Base-by-base conservation (phyloP, 2,113 vertebrate genomes). In the Fulica atra region DNA sequence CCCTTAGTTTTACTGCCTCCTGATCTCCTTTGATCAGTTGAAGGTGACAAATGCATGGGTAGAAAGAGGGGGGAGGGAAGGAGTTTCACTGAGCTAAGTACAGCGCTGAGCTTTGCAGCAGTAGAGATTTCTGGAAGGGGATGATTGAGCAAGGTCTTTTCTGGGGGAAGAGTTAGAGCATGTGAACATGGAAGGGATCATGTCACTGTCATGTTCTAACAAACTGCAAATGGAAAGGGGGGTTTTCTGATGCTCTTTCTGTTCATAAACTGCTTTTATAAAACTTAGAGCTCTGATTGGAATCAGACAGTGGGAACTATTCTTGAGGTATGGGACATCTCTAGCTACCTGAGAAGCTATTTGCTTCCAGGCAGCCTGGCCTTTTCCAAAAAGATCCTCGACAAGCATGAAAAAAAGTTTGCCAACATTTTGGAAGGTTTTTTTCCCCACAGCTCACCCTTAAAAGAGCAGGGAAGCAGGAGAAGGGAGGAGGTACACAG, bases 161-260 rank as follows among this genome's bases (percentile, higher is more conserved):
- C 4, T 0, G 1, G 17, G 11, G 4, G 6, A 38, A 38, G 9
- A 72, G 38, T 36, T 48, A 46, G 25, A 46, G 16, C 20, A 36
- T 1, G 1, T 31, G 8, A 79, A 31, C 26, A 38, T 0, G 3
- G 19, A 11, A 61, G 7, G 28, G 11, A 69, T 64, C 60, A n/a
- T 5, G 4, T 21, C 60, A 42, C 24, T 24, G 19, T 26, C 21
- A 50, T 2, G 15, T 16, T 92, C 21, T 21, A 63, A 13, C 1
- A 2, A 25, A 42, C 7, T 8, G 12, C 31, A 73, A 10, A 11
- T 0, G 0, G 8, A 14, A 44, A 59, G 23, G 7, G 31, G 10
- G 3, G 6, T 42, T 31, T 33, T 44, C 25, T 68, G 4, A 20
- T 23, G 7, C 40, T 48, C 44, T 16, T 15, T 73, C 40, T 36